These are phyloP conservation scores for Rhodophaea formosa DNA, from an alignment of 2,888 invertebrate genomes.

Conservation along the genomic window DNA sequence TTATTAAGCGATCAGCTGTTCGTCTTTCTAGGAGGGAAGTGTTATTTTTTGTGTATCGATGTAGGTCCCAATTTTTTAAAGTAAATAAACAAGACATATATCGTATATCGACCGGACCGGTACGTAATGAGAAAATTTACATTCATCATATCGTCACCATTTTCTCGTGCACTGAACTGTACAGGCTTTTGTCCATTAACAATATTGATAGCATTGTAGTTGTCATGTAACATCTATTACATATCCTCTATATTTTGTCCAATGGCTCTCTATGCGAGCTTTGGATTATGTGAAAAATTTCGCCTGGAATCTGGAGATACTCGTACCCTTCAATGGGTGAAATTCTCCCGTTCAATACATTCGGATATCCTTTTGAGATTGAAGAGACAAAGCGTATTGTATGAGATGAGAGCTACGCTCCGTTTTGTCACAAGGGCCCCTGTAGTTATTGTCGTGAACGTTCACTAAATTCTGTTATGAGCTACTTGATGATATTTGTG, in stretches of 20 bases:
- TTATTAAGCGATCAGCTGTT: too few species aligned
- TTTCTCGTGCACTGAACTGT: too few species aligned
- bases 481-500: conserved; percentile 24
- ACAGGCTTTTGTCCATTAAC: too few species aligned
- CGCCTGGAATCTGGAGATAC: conserved; percentile 43
- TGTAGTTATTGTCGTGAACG: conserved; percentile 55
- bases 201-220: too few species aligned
- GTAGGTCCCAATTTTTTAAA: too few species aligned
- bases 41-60: too few species aligned
- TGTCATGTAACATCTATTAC: too few species aligned
- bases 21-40: too few species aligned
- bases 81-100: too few species aligned
- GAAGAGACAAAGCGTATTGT: conserved; percentile 75
- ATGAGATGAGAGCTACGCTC: conserved; percentile 59
- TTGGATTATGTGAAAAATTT: conserved; percentile 58
- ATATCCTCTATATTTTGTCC: neutral
- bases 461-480: conserved; percentile 26
- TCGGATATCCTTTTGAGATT: conserved; percentile 73
- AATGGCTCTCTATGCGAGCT: conserved; percentile 22
- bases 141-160: too few species aligned
- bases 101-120: too few species aligned
- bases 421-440: conserved; percentile 59
- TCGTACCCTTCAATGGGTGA: conserved; percentile 52
- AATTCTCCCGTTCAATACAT: conserved; percentile 71
- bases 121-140: too few species aligned